Conservation (phyloP, 2,113 vertebrate species). For the Eulacestoma nigropectus region DNA sequence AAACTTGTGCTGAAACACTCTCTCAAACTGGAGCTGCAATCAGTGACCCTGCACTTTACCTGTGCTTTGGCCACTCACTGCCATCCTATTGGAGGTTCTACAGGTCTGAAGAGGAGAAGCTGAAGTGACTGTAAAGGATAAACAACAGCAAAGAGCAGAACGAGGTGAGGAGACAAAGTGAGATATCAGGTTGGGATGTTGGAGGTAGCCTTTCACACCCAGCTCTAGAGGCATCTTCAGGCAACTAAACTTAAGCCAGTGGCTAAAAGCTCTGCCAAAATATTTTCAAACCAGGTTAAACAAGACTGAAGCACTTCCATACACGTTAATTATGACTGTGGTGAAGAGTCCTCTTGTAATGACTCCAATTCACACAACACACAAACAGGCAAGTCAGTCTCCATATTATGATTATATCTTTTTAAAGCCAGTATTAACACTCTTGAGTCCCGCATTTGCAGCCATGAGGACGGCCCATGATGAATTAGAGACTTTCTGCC, state of each 20-base stretch:
- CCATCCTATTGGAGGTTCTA: neutral
- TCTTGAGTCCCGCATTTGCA: neutral
- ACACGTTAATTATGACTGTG: rapidly evolving
- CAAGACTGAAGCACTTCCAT: neutral
- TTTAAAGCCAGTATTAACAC: neutral
- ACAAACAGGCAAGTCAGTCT: neutral
- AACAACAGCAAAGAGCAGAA: neutral
- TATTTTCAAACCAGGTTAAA: neutral
- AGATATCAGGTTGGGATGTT: neutral
- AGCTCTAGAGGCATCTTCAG: neutral
- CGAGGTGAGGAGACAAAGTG: neutral
- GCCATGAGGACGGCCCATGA: neutral
- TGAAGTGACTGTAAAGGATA: neutral
- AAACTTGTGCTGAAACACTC: neutral
- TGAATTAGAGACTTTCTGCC: neutral
- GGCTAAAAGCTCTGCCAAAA: neutral
- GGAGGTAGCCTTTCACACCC: neutral
- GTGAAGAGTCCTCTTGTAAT: neutral
- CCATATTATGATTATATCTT: neutral
- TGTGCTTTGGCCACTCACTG: neutral
- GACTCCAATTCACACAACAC: neutral
- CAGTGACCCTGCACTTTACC: neutral
- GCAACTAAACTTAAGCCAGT: neutral
- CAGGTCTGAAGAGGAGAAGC: neutral
- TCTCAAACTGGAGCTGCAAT: neutral